phyloP scores from a whole-genome alignment of 2,113 vertebrate species.

The Siniperca chuatsi region DNA sequence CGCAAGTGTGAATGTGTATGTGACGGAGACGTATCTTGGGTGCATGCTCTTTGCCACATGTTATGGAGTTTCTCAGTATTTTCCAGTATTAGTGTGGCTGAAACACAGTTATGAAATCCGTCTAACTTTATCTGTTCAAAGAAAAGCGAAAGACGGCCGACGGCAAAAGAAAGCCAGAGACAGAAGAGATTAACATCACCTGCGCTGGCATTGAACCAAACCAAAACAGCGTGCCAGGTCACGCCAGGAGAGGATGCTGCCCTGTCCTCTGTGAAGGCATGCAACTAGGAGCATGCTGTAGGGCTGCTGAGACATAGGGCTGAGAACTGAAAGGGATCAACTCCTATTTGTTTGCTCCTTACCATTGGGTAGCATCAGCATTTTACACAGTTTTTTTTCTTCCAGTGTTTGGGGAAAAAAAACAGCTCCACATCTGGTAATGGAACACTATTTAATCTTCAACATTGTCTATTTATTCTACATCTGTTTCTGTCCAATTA shows the following conservation, averaged over 20 bases:
- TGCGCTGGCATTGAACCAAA: conserved; percentile 74
- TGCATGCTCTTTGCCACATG: conserved; percentile 11
- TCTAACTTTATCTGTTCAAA: conserved; percentile 69
- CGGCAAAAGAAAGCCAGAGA: conserved; percentile 74
- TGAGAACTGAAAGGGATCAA: conserved; percentile 50
- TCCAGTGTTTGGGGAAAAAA: not conserved
- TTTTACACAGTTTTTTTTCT: not conserved
- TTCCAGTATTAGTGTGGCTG: conserved; percentile 25
- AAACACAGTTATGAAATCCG: conserved; percentile 69
- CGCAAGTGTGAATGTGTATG: not conserved
- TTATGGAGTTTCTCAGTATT: conserved; percentile 38
- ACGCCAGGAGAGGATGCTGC: conserved; percentile 60
- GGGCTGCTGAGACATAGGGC: conserved; percentile 59
- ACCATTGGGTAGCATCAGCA: conserved; percentile 15
- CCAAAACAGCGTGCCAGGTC: conserved; percentile 67
- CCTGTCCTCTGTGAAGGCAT: conserved; percentile 29
- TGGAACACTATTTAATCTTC: conserved; percentile 4
- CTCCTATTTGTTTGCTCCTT: conserved; percentile 47
- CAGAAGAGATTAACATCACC: conserved; percentile 80
- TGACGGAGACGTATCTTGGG: not conserved
- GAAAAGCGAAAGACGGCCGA: conserved; percentile 67
- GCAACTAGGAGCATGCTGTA: conserved; percentile 44
- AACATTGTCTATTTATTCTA: conserved; percentile 1
- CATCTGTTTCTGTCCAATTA: conserved; percentile 36
- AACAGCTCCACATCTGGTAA: conserved; percentile 16